Evolutionary conservation across 2,797 vertebrate genomes (phyloP).

Genomic region (Myiothlypis coronata): DNA sequence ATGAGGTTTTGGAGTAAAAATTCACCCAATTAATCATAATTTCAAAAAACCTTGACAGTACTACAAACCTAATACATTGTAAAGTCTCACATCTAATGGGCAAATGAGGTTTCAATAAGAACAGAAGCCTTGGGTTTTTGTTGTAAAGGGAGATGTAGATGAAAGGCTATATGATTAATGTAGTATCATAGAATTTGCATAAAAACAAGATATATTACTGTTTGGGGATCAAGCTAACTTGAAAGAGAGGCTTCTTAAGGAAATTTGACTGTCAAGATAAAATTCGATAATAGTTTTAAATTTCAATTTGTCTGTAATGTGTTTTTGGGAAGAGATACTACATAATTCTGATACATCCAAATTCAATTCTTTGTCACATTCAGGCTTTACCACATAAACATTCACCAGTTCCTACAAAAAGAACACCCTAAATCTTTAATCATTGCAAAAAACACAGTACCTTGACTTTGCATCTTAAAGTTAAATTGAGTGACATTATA

Average conservation of each 20-base stretch:
- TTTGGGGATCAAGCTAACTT: constrained; percentile 36
- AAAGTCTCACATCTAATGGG: neutral
- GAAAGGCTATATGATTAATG: neutral
- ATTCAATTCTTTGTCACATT: constrained; percentile 28
- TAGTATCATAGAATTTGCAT: neutral
- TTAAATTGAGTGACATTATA: constrained; percentile 72
- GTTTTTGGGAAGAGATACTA: neutral
- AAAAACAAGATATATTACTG: constrained; percentile 17
- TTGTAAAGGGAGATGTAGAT: neutral
- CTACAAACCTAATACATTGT: neutral
- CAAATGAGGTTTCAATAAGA: constrained; percentile 18
- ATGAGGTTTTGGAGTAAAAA: neutral
- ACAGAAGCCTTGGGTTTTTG: neutral
- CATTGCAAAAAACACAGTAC: constrained; percentile 57
- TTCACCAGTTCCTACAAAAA: constrained; percentile 32
- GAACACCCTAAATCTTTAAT: constrained; percentile 64
- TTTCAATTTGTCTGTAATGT: neutral
- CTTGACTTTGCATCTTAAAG: constrained; percentile 72
- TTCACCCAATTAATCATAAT: neutral
- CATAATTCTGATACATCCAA: constrained; percentile 3
- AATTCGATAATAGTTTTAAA: neutral
- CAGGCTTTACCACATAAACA: constrained; percentile 36
- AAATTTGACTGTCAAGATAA: constrained; percentile 20
- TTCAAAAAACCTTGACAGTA: neutral
- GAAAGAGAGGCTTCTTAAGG: constrained; percentile 7